Base-by-base conservation (phyloP, 1,140 invertebrate species). In the Drosophila malerkotliana region DNA sequence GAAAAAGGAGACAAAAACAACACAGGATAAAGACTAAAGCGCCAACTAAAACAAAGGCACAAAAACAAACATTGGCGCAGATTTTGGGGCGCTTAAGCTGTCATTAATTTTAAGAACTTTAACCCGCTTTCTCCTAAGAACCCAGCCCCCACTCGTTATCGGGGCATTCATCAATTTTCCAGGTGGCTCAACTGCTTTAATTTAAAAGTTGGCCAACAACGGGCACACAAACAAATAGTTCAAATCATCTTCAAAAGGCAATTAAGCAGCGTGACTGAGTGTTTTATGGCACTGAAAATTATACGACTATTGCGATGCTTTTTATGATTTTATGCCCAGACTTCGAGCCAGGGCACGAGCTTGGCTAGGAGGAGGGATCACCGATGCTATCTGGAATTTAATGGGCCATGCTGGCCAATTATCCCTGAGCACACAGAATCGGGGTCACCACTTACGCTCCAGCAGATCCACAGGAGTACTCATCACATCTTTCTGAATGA, bases 61-160 rank as follows among this genome's bases (percentile, higher is more conserved):
- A 48, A 57, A 69, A 28, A 48, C 64, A 71, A 84, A 84, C 80
- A 84, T 66, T 76, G 78, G 41, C 60, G 39, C 63, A 59, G 63
- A 79, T 88, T 87, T 77, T 76, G 61, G 32, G 64, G 41, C 54
- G 74, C 61, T 49, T 34, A 53, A 57, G 54, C 60, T 60, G 74
- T 76, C 82, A 87, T 87, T 87, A 88, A 88, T 82, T 87, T 82
- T 60, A 83, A 72, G 71, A 79, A 82, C 75, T 83, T 79, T 61
- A 57, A 53, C 60, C 72, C 72, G 62, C 54, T 75, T 73, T 45
- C 69, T 28, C 15, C 7, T 8, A n/a, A 51, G 21, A 37, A 5
- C 34, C 34, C 34, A 10, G 34, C 37, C 47, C 0, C 15, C 54
- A 24, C 72, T 34, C 44, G 30, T 49, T 45, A 34, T 49, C 39